Base-by-base conservation (phyloP, 1,140 invertebrate species). In the Acromyrmex charruanus region DNA sequence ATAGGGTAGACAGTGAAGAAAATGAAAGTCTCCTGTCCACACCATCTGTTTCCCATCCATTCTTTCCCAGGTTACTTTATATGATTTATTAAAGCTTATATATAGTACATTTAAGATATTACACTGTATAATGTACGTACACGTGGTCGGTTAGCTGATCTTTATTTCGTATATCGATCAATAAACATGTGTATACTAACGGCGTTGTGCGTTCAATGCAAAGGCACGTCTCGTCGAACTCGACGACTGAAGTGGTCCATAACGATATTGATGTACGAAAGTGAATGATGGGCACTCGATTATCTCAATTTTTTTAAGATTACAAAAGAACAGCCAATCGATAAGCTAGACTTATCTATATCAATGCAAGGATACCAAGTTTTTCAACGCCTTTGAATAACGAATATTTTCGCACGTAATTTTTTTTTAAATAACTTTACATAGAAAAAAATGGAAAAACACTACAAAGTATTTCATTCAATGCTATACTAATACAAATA, bases 121-220 rank as follows among this genome's bases (percentile, higher is more conserved):
- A 92, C 91, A 87, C 61, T 87, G 77, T 88, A 87, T 92, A 92
- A 91, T 93, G 89, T 93, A 93, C 85, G 87, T 85, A 92, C 77
- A 81, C 65, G 77, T 91, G 85, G 74, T 93, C 92, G 89, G 91
- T 92, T 91, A 90, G 93, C 89, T 93, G 92, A 94, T 89, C 85
- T 94, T 95, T 93, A 93, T 94, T 94, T 94, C 93, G 81, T 94
- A 94, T 94, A 93, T 94, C 91, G 86, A 93, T 93, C 85, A 94
- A 94, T 94, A 94, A 94, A 95, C 81, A 91, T 89, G 89, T 92
- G 92, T 93, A 92, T 93, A 93, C 91, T 92, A 93, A 92, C 88
- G 85, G 66, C 75, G 85, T 89, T 92, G 85, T 92, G 85, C 82
- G 68, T 91, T 91, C 85, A 87, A 90, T 93, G 89, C 87, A 89